Conservation (phyloP, 2,888 invertebrate genomes). For the Drosophila setosimentum region DNA sequence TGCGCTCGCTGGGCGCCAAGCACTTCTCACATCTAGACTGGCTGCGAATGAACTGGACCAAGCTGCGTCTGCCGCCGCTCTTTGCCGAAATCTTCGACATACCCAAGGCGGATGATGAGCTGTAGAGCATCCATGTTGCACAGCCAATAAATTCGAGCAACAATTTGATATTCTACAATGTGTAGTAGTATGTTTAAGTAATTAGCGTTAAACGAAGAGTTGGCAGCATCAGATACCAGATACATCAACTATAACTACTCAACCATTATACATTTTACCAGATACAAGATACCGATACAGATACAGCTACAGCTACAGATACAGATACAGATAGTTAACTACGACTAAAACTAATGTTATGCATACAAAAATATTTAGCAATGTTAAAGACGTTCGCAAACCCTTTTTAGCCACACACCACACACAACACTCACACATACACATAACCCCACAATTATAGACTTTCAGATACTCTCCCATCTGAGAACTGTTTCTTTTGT, state of each 20-base stretch:
- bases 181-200: constrained; percentile 59
- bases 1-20: constrained; percentile 91
- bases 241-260: constrained; percentile 63
- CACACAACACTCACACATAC: constrained; percentile 14
- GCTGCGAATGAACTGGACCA: constrained; percentile 95
- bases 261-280: constrained; percentile 55
- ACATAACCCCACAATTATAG: constrained; percentile 28
- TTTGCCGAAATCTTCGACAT: constrained; percentile 99
- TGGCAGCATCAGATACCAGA: constrained; percentile 24
- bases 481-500: constrained; percentile 18
- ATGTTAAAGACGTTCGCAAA: constrained; percentile 52
- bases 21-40: constrained; percentile 94
- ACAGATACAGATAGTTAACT: constrained; percentile 54
- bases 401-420: constrained; percentile 37
- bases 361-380: constrained; percentile 60
- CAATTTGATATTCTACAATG: constrained; percentile 46
- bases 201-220: constrained; percentile 51
- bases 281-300: constrained; percentile 43
- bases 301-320: constrained; percentile 24
- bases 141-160: constrained; percentile 31
- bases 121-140: constrained; percentile 61
- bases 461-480: constrained; percentile 42
- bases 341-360: constrained; percentile 39
- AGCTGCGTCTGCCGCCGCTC: constrained; percentile 94
- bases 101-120: constrained; percentile 92